Evolutionary conservation across 35 echinoderm and acorn worm species (phyloP).

Genomic region (Apostichopus japonicus): DNA sequence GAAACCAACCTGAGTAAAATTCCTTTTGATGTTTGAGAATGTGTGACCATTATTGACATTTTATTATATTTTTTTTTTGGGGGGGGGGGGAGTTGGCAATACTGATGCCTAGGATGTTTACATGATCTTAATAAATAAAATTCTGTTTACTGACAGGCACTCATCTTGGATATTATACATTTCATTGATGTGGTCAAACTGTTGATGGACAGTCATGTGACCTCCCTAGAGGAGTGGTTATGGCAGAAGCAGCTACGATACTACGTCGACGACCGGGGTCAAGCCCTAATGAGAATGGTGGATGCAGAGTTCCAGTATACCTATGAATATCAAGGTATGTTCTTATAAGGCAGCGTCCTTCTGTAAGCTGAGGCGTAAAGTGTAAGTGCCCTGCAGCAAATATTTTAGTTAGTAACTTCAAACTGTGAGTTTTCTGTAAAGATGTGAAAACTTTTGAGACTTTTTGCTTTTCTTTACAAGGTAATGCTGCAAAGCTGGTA

Average conservation of each 20-base stretch:
- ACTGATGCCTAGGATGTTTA: no score
- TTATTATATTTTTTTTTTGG: no score
- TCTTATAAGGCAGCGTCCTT: no score
- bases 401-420: no score
- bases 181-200: slow-evolving; percentile 92
- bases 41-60: no score
- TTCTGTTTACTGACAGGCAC: slow-evolving; percentile 60
- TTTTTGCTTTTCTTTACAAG: slow-evolving; percentile 40
- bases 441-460: not conserved
- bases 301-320: slow-evolving; percentile 99
- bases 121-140: no score
- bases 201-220: slow-evolving; percentile 77
- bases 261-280: slow-evolving; percentile 65
- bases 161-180: slow-evolving; percentile 96
- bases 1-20: no score
- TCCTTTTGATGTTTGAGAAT: no score
- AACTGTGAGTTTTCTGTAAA: no score
- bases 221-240: slow-evolving; percentile 82
- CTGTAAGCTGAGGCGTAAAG: no score
- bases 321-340: slow-evolving; percentile 97
- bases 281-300: slow-evolving; percentile 95
- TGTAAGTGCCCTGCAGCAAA: no score
- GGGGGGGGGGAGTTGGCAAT: no score
- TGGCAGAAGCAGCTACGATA: slow-evolving; percentile 99
- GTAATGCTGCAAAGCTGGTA: slow-evolving; percentile 98